These are phyloP conservation scores for Anoplius nigerrimus DNA, from an alignment of 2,888 invertebrate genomes.

Conservation along the genomic window DNA sequence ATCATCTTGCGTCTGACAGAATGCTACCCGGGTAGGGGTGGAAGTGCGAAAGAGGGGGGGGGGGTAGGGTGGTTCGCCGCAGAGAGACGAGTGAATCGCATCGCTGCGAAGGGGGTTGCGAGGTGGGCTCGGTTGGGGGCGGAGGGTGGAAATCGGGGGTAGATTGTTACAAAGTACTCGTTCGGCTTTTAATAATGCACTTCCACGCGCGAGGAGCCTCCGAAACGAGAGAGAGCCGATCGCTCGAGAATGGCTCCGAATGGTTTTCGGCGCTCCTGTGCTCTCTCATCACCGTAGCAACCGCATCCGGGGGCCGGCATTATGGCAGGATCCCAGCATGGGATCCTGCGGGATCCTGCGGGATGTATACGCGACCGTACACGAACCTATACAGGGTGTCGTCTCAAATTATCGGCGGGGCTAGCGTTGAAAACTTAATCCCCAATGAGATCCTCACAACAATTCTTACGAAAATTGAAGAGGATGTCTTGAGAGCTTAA, in stretches of 20 bases:
- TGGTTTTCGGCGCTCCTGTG: constrained; percentile 52
- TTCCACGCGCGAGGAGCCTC: constrained; percentile 52
- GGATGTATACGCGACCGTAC: constrained; percentile 16
- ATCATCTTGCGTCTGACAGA: too few relatives aligned
- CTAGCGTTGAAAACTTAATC: too few relatives aligned
- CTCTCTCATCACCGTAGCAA: constrained; percentile 66
- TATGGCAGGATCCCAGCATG: constrained; percentile 26
- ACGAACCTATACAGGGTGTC: too few relatives aligned
- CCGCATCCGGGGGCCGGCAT: constrained; percentile 39
- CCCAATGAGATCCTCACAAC: too few relatives aligned
- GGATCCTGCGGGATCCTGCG: constrained; percentile 40
- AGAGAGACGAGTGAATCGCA: constrained; percentile 4
- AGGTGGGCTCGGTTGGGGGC: constrained; percentile 15
- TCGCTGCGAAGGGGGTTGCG: constrained; percentile 3
- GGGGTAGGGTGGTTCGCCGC: not conserved
- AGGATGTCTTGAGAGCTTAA: too few relatives aligned
- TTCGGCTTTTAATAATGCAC: constrained; percentile 65
- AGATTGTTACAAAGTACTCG: constrained; percentile 55
- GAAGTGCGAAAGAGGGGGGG: not conserved
- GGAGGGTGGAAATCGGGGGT: constrained; percentile 21
- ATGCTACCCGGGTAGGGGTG: not conserved
- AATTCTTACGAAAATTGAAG: too few relatives aligned
- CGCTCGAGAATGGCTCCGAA: constrained; percentile 50
- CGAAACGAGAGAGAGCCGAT: constrained; percentile 49
- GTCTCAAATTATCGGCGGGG: too few relatives aligned